Evolutionary conservation across 2,888 invertebrate genomes (phyloP).

Genomic region (Cheilosia vernalis): DNA sequence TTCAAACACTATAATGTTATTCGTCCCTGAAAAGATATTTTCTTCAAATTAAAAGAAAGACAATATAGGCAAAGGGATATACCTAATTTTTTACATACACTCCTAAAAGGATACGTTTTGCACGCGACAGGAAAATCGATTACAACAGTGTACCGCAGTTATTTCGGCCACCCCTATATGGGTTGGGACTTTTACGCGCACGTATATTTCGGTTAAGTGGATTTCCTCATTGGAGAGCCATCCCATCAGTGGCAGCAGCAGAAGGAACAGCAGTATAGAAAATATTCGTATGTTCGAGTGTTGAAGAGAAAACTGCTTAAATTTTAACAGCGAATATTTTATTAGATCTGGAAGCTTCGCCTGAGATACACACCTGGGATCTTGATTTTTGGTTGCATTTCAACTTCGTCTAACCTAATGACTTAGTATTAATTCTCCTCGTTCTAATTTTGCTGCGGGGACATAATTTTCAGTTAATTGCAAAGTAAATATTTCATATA

Average conservation of each 20-base stretch:
- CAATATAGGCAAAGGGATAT: conserved; percentile 17
- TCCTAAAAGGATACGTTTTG: conserved; percentile 59
- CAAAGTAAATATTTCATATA: not conserved
- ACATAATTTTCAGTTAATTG: conserved; percentile 3
- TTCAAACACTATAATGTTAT: not conserved
- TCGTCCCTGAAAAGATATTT: not conserved
- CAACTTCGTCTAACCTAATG: conserved; percentile 17
- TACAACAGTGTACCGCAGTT: conserved; percentile 72
- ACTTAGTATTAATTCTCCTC: conserved; percentile 1
- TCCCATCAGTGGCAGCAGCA: conserved; percentile 25
- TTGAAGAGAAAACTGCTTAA: conserved; percentile 49
- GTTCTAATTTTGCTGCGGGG: conserved; percentile 3
- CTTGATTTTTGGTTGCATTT: conserved; percentile 53
- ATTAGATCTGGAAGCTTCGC: conserved; percentile 72
- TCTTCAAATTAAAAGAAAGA: conserved; percentile 3
- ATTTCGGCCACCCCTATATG: conserved; percentile 66
- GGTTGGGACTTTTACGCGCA: conserved; percentile 69
- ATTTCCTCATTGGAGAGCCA: conserved; percentile 68
- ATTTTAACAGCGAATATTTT: conserved; percentile 57
- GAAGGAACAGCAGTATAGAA: conserved; percentile 57
- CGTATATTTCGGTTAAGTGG: conserved; percentile 72
- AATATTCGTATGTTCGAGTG: conserved; percentile 42
- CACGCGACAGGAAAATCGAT: conserved; percentile 73
- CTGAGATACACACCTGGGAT: conserved; percentile 67
- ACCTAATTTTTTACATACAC: conserved; percentile 15